Base-by-base conservation (phyloP, 1,140 invertebrate species). In the Monomorium pharaonis region DNA sequence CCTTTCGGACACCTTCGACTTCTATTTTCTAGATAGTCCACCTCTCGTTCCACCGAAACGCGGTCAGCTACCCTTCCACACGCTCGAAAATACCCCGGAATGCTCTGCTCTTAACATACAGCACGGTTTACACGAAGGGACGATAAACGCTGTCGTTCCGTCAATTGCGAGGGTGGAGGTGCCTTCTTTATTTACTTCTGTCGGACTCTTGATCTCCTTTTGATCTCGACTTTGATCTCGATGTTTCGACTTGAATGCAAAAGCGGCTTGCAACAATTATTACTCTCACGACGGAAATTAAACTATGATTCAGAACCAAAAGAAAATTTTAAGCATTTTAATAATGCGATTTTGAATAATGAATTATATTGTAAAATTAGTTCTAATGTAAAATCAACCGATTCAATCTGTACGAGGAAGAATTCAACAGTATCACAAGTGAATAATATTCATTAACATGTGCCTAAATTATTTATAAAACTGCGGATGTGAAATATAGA, bases 21-120 rank as follows among this genome's bases (percentile, higher is more conserved):
- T 84, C 88, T 49, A 86, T 88, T 91, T 91, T 89, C 90, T 88
- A 77, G 72, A 89, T 60, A 56, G 58, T 72, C 54, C 85, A 56
- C 30, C 72, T 89, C 80, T 65, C 80, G 30, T 58, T 56, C 56
- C 30, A 37, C 72, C 49, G 30, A 58, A 72, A 83, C 37, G 24
- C n/a, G n/a, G 21, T 18, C 44, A 9, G 21, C 69, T 63, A 85
- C 51, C 81, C 76, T 87, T 83, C 51, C 21, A 30, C 16, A 30
- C 10, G 42, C 37, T 42, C 7, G 21, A 75, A 47, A 51, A 84
- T 58, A 84, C 62, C 63, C 42, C 60, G 37, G 21, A 27, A 47
- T 42, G 16, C 24, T 67, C 37, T 16, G 21, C 74, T 30, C 51
- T 85, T 89, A 88, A 76, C 63, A 85, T 85, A 69, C 51, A 67